These are phyloP conservation scores for Maniola hyperantus DNA, from an alignment of 2,888 invertebrate species.

Conservation along the genomic window DNA sequence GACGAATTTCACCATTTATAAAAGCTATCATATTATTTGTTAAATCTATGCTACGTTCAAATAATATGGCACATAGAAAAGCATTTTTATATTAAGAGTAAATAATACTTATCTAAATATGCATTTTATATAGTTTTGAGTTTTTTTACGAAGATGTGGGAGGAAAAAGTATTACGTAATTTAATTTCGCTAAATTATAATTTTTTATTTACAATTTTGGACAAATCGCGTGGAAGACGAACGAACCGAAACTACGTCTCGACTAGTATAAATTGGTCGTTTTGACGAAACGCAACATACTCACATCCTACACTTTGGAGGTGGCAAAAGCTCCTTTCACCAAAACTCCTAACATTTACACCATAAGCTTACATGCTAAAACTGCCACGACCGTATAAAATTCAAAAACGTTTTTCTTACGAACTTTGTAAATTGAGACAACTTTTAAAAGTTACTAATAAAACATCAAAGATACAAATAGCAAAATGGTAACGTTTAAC, in stretches of 20 bases:
- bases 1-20: slow-evolving; percentile 26
- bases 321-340: slow-evolving; percentile 16
- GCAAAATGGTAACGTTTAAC: background rate
- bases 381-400: background rate
- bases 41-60: background rate
- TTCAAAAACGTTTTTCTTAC: background rate
- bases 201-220: slow-evolving; percentile 10
- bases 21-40: slow-evolving; percentile 5
- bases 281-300: slow-evolving; percentile 6
- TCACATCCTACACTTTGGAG: background rate
- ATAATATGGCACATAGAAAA: background rate
- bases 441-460: background rate
- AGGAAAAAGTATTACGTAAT: background rate
- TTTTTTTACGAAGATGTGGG: background rate
- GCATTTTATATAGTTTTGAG: too few species aligned
- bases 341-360: background rate
- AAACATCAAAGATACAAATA: background rate
- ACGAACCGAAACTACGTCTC: slow-evolving; percentile 32
- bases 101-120: too few species aligned
- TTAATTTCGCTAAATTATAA: background rate
- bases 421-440: background rate
- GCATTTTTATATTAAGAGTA: background rate
- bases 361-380: background rate
- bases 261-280: slow-evolving; percentile 57
- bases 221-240: slow-evolving; percentile 50